Evolutionary conservation across 53 echinoderm and acorn worm genomes (phyloP), one percentile per base, ranked within the genome.

Genomic region (Apostichopus leukothele): DNA sequence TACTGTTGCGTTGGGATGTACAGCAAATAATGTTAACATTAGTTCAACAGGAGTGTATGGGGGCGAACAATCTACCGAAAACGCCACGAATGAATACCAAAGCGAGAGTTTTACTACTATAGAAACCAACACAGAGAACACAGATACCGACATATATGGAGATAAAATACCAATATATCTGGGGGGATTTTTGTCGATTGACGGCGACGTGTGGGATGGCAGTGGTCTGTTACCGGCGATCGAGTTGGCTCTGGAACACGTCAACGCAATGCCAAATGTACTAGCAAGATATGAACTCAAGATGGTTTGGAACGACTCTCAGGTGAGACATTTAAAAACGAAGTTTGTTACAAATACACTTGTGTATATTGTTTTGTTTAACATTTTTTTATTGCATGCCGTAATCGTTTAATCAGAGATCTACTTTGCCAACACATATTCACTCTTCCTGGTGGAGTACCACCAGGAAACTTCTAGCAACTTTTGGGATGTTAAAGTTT

Each of bases 261-360:
- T 95, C 89, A 95, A 95, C 63, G 71, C 75, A 10, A 71, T 90
- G n/a, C 75, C 86, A 5, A 90, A 95, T 75, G 51, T 95, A 2
- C 86, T 95, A 1, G 23, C 86, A 6, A 92, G 80, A 25, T 95
- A 95, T 53, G 95, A 93, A 8, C 76, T 95, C 11, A 90, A 78
- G 23, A 93, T 95, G 90, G 90, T 95, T 22, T 95, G 95, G 95
- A 95, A 90, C 27, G 90, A 95, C 76, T 93, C 95, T 53, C 88
- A 92, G 92, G 95, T 95, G 74, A 90, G 92, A 68, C 1, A 12
- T 68, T n/a, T 18, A 68, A 68, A 9, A 57, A 57, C 10, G 8
- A 57, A 57, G 10, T 9, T 57, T 9, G 57, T 57, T 39, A 39
- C 3, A 39, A 39, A 57, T 57, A 57, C 57, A 57, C 39, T 39